Percentiles rank a stretch among this genome's conserved stretches.
Evolutionary conservation across 2,888 invertebrate species (phyloP).

Genomic region (Plagodis pulveraria): DNA sequence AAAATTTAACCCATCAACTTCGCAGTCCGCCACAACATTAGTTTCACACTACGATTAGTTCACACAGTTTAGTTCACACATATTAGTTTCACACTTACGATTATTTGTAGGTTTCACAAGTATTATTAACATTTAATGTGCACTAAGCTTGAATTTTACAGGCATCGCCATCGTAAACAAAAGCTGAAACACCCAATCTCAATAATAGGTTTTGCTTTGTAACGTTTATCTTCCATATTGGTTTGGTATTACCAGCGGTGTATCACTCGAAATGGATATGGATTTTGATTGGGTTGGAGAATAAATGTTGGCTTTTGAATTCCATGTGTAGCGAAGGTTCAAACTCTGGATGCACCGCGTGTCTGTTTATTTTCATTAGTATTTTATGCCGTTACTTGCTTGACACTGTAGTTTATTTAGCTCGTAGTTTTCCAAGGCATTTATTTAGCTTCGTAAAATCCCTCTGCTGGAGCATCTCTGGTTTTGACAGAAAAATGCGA

Average conservation of each 20-base stretch:
- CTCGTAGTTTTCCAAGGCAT: too few species aligned
- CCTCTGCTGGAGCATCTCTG: too few species aligned
- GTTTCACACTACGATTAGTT: too few species aligned
- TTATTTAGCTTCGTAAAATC: too few species aligned
- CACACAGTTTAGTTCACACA: too few species aligned
- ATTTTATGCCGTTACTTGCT: neutral
- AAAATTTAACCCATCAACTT: too few species aligned
- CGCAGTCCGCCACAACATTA: too few species aligned
- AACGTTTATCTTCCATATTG: constrained; percentile 37
- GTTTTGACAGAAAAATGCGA: too few species aligned
- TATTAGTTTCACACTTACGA: too few species aligned
- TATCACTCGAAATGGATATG: constrained; percentile 34
- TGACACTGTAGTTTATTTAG: neutral
- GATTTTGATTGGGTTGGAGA: constrained; percentile 36
- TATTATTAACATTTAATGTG: neutral
- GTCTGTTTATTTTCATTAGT: neutral
- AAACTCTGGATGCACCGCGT: constrained; percentile 20
- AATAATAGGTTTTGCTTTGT: constrained; percentile 40
- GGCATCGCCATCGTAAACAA: constrained; percentile 37
- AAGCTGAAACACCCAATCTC: constrained; percentile 37
- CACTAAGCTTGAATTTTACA: constrained; percentile 29
- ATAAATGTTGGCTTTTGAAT: constrained; percentile 34
- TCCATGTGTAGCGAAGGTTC: constrained; percentile 25
- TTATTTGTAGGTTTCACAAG: too few species aligned
- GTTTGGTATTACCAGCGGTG: constrained; percentile 36